Evolutionary conservation across 2,113 vertebrate genomes (phyloP), one percentile per base, ranked within the genome.

Genomic region (Parotia lawesii): DNA sequence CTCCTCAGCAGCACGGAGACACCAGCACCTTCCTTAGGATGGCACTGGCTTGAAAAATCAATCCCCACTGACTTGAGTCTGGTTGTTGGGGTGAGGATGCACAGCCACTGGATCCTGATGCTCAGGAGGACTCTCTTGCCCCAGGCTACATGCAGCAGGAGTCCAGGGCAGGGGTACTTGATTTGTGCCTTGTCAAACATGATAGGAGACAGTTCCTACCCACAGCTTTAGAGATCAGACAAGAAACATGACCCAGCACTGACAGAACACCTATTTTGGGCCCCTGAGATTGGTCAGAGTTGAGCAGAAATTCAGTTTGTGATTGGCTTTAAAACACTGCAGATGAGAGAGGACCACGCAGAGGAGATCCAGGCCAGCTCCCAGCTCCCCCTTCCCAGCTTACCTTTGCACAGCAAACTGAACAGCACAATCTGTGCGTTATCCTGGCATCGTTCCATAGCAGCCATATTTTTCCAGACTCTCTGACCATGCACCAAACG

Each of bases 51-150:
- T 40, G 65, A 75, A 87, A 87, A 89, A 74, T 2, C 0, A 0
- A 56, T 60, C 61, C 40, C 3, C 0, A 33, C 13, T 1, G 0
- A 60, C 50, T 58, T 31, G 13, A 72, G 35, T 29, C 2, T 24
- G 18, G 12, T 37, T 44, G 28, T 61, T 0, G 1, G 22, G 20
- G 5, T 3, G 5, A 51, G 48, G 35, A 71, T 0, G 0, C 0
- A 0, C 28, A 89, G 86, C 29, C 0, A 0, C 58, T 24, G 17
- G 8, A 29, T 92, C 58, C 75, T 24, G 29, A 40, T 69, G 69
- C 42, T 66, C 58, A 33, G 33, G 18, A 69, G 11, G 44, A 48
- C 54, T 69, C n/a, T 40, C 66, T 82, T 0, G 0, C 6, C n/a
- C 11, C 3, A 1, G 20, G 23, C 62, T 40, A 78, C 1, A 1